These are phyloP conservation scores for Charaxes varanes DNA, from an alignment of 1,140 invertebrate species.

Conservation along the genomic window DNA sequence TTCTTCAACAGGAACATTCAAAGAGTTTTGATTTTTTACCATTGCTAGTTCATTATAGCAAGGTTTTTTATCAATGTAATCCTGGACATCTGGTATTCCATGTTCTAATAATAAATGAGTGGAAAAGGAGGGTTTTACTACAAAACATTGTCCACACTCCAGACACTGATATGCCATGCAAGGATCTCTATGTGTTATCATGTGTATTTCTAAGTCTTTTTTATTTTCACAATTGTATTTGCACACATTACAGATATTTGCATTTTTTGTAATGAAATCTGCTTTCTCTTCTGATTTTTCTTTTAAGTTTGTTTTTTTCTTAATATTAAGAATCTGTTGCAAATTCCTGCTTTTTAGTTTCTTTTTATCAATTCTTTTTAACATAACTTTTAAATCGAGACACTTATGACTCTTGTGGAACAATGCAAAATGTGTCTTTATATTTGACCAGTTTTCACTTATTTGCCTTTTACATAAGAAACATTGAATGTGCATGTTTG, in stretches of 20 bases:
- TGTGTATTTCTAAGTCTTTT: conserved; percentile 70
- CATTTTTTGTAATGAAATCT: neutral
- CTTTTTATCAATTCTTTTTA: conserved; percentile 35
- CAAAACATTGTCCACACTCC: conserved; percentile 81
- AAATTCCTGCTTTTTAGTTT: too few relatives aligned
- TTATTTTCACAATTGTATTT: conserved; percentile 66
- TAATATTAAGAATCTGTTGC: too few relatives aligned
- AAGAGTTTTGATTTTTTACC: conserved; percentile 50
- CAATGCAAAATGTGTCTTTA: conserved; percentile 49
- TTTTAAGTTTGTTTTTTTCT: conserved; percentile 7
- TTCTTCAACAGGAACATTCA: conserved; percentile 38
- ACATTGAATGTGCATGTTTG: conserved; percentile 30
- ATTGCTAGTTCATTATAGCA: conserved; percentile 73
- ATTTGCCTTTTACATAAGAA: conserved; percentile 45
- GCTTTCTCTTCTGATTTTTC: too few relatives aligned
- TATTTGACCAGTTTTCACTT: conserved; percentile 37
- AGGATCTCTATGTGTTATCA: conserved; percentile 73
- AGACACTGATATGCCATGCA: conserved; percentile 78
- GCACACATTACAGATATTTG: conserved; percentile 48
- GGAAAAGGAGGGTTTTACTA: conserved; percentile 77
- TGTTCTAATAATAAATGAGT: conserved; percentile 79
- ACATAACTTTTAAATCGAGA: conserved; percentile 41
- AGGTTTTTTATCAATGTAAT: conserved; percentile 75
- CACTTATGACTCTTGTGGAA: conserved; percentile 43
- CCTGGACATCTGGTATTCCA: conserved; percentile 73